phyloP scores from a whole-genome alignment of 2,113 vertebrate species.

The Anhinga anhinga region DNA sequence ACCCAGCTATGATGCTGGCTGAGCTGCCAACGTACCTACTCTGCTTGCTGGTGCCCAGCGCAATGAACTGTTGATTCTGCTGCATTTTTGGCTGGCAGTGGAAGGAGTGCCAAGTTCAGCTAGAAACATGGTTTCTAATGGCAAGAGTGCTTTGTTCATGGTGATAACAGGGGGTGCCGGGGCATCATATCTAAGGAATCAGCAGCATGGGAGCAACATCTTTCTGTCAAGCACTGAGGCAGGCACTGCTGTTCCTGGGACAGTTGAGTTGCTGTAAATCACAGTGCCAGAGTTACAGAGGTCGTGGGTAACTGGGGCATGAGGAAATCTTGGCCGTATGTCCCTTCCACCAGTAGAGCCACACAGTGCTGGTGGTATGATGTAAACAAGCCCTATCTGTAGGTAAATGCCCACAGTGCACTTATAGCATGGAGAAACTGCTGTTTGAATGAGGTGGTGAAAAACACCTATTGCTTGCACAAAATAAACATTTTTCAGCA shows the following conservation, averaged over 20 bases:
- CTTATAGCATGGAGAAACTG: neutral
- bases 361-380: neutral
- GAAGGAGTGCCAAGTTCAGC: neutral
- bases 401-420: neutral
- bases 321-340: neutral
- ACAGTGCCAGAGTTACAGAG: neutral
- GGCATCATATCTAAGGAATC: neutral
- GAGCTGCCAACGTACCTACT: neutral
- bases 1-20: neutral
- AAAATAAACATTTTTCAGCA: neutral
- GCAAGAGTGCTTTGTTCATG: neutral
- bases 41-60: neutral
- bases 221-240: neutral
- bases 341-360: neutral
- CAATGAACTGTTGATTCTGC: neutral
- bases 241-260: neutral
- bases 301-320: neutral
- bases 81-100: neutral
- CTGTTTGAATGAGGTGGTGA: neutral
- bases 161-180: no score
- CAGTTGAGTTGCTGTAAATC: neutral
- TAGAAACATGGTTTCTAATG: neutral
- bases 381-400: neutral
- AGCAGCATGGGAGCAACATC: neutral
- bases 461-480: neutral